phyloP scores from a whole-genome alignment of 2,113 vertebrate genomes.

The Drymodes brunneopygia region DNA sequence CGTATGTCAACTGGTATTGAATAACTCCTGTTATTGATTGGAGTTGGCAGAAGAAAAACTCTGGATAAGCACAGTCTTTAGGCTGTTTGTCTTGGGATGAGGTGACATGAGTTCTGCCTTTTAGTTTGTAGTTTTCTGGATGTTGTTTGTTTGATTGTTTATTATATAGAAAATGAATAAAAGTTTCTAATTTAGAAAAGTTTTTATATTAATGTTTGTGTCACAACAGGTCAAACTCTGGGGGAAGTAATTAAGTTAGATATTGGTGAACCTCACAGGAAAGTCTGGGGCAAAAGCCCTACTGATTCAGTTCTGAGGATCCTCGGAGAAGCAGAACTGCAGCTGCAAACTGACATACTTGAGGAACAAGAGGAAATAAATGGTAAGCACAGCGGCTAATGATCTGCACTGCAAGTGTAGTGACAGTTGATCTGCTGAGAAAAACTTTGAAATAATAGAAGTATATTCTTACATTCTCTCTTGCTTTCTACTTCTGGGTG shows the following conservation, averaged over 20 bases:
- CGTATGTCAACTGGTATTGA: neutral
- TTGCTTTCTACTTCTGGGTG: neutral
- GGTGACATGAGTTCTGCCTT: neutral
- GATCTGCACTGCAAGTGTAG: neutral
- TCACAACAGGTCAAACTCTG: constrained; percentile 75
- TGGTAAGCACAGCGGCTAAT: constrained; percentile 55
- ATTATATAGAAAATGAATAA: neutral
- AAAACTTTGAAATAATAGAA: neutral
- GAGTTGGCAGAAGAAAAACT: neutral
- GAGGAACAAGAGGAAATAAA: constrained; percentile 57
- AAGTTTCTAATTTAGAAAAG: neutral
- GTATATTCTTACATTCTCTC: neutral
- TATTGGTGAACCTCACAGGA: constrained; percentile 75
- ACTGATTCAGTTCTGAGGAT: constrained; percentile 81
- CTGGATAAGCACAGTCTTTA: neutral
- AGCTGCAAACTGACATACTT: constrained; percentile 82
- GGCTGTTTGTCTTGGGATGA: neutral
- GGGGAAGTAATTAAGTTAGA: constrained; percentile 83
- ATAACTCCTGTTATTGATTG: neutral
- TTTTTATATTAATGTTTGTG: neutral
- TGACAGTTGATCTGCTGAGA: neutral
- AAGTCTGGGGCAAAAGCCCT: constrained; percentile 82
- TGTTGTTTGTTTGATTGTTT: neutral
- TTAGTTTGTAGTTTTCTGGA: neutral
- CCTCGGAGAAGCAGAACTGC: constrained; percentile 85